A percentile compares a stretch with the other conserved stretches of the same genome.
These are phyloP conservation scores for Pinctada fucata DNA, from an alignment of 2,888 invertebrate genomes.

Conservation along the genomic window DNA sequence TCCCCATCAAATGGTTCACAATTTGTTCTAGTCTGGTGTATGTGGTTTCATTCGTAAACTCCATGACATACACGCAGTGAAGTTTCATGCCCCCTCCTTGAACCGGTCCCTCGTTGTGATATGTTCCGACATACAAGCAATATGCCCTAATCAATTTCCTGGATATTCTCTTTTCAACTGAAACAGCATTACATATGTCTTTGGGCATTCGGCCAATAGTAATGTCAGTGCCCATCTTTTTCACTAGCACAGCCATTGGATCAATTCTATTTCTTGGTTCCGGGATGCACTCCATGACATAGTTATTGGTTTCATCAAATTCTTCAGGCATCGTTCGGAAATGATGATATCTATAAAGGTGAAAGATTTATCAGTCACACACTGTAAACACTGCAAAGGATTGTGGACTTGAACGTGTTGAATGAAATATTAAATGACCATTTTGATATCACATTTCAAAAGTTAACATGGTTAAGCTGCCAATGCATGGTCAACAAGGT, in stretches of 20 bases:
- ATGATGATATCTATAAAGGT: too few relatives aligned
- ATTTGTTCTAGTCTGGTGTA: not conserved
- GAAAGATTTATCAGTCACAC: too few relatives aligned
- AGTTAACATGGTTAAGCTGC: too few relatives aligned
- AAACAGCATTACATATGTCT: slow-evolving; percentile 3
- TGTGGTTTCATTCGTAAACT: not conserved
- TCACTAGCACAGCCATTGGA: slow-evolving; percentile 3
- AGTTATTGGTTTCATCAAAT: too few relatives aligned
- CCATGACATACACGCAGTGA: slow-evolving; percentile 12
- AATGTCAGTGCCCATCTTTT: not conserved
- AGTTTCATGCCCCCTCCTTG: slow-evolving; percentile 10
- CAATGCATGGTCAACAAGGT: too few relatives aligned
- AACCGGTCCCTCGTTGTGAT: slow-evolving; percentile 8
- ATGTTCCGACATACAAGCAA: not conserved
- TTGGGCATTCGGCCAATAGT: not conserved
- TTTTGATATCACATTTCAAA: too few relatives aligned
- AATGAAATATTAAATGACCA: too few relatives aligned
- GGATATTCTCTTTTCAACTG: not conserved
- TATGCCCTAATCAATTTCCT: not conserved
- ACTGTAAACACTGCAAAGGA: too few relatives aligned
- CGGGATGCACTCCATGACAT: too few relatives aligned
- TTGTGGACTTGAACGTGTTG: too few relatives aligned
- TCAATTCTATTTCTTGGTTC: not conserved
- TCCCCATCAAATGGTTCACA: not conserved
- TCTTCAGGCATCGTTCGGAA: too few relatives aligned